These are phyloP conservation scores for Eciton burchellii DNA, from an alignment of 1,140 invertebrate species.

Conservation along the genomic window DNA sequence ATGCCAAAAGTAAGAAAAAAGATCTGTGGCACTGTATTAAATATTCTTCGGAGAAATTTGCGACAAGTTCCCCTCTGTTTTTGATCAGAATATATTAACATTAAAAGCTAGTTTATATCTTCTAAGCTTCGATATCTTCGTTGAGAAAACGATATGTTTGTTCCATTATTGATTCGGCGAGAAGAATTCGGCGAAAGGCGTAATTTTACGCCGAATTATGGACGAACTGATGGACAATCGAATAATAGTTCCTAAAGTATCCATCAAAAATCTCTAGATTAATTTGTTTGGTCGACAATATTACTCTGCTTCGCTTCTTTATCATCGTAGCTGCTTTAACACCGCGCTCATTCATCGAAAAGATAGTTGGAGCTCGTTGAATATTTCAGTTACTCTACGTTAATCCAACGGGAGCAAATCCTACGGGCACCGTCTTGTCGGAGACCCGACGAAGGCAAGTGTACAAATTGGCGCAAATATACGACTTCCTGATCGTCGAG, in stretches of 20 bases:
- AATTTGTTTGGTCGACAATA: neutral
- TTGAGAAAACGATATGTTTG: too few relatives aligned
- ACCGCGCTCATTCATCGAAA: neutral
- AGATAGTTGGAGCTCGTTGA: neutral
- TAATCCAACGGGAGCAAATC: conserved; percentile 88
- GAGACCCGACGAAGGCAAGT: conserved; percentile 85
- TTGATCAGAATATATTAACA: too few relatives aligned
- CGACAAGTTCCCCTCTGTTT: too few relatives aligned
- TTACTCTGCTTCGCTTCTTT: neutral
- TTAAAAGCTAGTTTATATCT: too few relatives aligned
- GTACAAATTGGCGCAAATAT: conserved; percentile 87
- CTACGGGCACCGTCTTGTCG: conserved; percentile 86
- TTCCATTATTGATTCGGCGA: too few relatives aligned
- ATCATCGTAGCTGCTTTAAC: neutral
- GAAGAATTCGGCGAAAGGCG: too few relatives aligned
- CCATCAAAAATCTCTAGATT: too few relatives aligned
- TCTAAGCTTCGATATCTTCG: too few relatives aligned
- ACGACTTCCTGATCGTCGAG: conserved; percentile 88
- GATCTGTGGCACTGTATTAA: conserved; percentile 53
- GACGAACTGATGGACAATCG: too few relatives aligned
- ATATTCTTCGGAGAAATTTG: neutral
- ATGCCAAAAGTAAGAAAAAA: conserved; percentile 80
- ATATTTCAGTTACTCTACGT: conserved; percentile 86
- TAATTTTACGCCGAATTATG: too few relatives aligned
- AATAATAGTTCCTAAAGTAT: too few relatives aligned